Evolutionary conservation across 2,113 vertebrate genomes (phyloP), one percentile per base, ranked within the genome.

Genomic region (Gracilinanus agilis): DNA sequence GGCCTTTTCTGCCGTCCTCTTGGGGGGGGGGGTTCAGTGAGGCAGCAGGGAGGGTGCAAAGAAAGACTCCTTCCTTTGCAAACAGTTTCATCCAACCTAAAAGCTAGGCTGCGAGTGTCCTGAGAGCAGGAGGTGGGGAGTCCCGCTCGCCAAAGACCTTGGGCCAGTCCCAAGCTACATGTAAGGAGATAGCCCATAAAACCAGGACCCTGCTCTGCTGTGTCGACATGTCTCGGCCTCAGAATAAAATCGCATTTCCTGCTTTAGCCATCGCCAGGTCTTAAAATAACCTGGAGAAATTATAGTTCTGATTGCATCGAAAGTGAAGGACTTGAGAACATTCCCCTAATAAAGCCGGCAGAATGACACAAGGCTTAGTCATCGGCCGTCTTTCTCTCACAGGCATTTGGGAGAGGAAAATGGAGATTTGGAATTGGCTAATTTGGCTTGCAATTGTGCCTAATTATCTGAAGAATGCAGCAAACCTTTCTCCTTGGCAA

Each of bases 171-270:
- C 88, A 96, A 96, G 97, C 96, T 95, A 97, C 97, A 98, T 98
- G 98, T 99, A 99, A 99, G 98, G 96, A 99, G 98, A 99, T 99
- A 98, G 98, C 98, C 98, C 97, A 93, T 98, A 98, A 98, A 99
- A 98, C 98, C 96, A 98, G 98, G 98, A 97, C 97, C 98, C 96
- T 98, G 98, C 98, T 99, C 98, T 99, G 99, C 99, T 99, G 98
- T 98, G 99, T 99, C 98, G 98, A 99, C 98, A 98, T 99, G 99
- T 98, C 99, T 98, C 98, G 98, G 98, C 98, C 99, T 99, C 99
- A 99, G 99, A 99, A 99, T 99, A 99, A 99, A 99, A 98, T 97
- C 97, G 98, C 98, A 98, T 99, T 99, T 99, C 99, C 99, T 99
- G 99, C 99, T 99, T 99, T 99, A 99, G 99, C 99, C 98, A 98